These are phyloP conservation scores for Blastobasis adustella DNA, from an alignment of 2,888 invertebrate species.

Conservation along the genomic window DNA sequence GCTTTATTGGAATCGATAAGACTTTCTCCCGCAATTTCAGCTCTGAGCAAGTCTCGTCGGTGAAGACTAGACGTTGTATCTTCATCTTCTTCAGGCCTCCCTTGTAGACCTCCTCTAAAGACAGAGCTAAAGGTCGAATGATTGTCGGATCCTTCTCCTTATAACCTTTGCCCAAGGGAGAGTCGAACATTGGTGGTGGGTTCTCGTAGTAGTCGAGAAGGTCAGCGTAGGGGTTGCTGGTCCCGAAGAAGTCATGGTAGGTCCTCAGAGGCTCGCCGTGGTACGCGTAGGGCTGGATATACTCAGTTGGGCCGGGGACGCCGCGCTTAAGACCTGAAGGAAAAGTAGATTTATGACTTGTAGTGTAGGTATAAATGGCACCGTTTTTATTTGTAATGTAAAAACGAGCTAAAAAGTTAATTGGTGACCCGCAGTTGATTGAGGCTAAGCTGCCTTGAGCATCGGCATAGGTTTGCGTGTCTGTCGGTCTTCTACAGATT, in stretches of 20 bases:
- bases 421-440: too few relatives aligned
- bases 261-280: constrained; percentile 86
- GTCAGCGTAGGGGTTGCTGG: constrained; percentile 87
- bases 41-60: constrained; percentile 75
- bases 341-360: too few relatives aligned
- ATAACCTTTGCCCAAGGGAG: constrained; percentile 75
- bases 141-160: constrained; percentile 75
- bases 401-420: too few relatives aligned
- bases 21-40: constrained; percentile 82
- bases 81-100: constrained; percentile 90
- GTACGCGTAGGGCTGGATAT: constrained; percentile 84
- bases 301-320: constrained; percentile 79
- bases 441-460: too few relatives aligned
- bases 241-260: constrained; percentile 88
- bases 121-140: constrained; percentile 60
- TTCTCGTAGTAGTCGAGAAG: constrained; percentile 79
- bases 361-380: too few relatives aligned
- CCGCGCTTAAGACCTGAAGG: too few relatives aligned
- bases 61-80: constrained; percentile 81
- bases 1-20: constrained; percentile 82
- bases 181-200: constrained; percentile 77
- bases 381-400: too few relatives aligned
- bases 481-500: too few relatives aligned
- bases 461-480: too few relatives aligned
- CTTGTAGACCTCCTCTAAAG: constrained; percentile 76